These are phyloP conservation scores for Strigamia transsilvanica DNA, from an alignment of 2,888 invertebrate species.

Conservation along the genomic window DNA sequence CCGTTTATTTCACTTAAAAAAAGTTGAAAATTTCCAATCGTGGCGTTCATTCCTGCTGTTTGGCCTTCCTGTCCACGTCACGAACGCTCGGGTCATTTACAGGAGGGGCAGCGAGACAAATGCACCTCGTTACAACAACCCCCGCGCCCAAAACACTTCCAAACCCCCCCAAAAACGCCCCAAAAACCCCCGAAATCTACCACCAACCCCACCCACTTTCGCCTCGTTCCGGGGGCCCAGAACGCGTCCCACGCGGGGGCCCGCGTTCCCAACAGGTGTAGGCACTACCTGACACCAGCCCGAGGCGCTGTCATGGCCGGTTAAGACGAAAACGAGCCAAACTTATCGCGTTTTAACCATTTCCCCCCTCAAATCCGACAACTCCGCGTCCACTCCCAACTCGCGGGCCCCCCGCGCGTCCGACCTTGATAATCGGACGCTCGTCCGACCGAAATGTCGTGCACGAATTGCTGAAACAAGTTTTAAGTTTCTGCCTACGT, in stretches of 20 bases:
- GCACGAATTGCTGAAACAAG: not conserved
- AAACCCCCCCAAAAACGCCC: too few species aligned
- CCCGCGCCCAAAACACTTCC: not conserved
- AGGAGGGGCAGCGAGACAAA: slow-evolving; percentile 34
- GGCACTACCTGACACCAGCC: slow-evolving; percentile 45
- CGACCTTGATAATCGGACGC: not conserved
- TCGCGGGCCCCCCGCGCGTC: not conserved
- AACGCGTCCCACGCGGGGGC: not conserved
- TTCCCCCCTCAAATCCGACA: not conserved
- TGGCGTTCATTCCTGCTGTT: slow-evolving; percentile 43
- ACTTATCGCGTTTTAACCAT: not conserved
- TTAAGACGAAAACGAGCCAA: not conserved
- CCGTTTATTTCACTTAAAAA: too few species aligned
- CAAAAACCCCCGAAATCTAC: not conserved
- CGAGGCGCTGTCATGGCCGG: slow-evolving; percentile 24
- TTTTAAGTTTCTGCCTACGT: slow-evolving; percentile 25
- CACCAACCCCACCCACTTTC: not conserved
- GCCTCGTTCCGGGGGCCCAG: not conserved
- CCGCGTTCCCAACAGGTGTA: not conserved
- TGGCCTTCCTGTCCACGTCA: slow-evolving; percentile 49
- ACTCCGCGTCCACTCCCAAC: not conserved
- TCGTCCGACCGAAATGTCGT: slow-evolving; percentile 4
- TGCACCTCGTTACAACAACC: not conserved
- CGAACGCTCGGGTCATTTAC: slow-evolving; percentile 40
- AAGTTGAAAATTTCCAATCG: not conserved